Percentiles rank a stretch among this genome's conserved stretches.
phyloP scores from a whole-genome alignment of 2,888 invertebrate species.

The Perizoma flavofasciatum region DNA sequence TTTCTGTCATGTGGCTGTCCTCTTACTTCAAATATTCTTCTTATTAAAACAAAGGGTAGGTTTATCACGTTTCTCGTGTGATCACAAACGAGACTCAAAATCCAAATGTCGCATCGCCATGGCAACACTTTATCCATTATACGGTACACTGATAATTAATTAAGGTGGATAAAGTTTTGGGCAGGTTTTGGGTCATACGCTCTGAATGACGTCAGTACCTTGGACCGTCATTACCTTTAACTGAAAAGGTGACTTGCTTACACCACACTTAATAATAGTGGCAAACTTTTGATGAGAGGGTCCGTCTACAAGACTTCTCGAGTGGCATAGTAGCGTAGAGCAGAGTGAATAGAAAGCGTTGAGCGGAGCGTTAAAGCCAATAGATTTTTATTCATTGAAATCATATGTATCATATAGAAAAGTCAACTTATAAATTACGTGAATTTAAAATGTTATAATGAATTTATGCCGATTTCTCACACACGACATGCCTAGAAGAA shows the following conservation, averaged over 20 bases:
- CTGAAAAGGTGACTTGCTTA: slow-evolving; percentile 22
- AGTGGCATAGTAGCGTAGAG: neutral
- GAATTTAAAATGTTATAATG: too few relatives aligned
- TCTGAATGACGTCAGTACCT: slow-evolving; percentile 46
- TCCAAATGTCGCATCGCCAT: slow-evolving; percentile 16
- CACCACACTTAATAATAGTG: neutral
- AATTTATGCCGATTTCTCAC: too few relatives aligned
- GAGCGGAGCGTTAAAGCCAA: neutral
- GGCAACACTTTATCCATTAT: slow-evolving; percentile 31
- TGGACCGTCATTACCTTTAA: slow-evolving; percentile 30
- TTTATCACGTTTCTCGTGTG: neutral
- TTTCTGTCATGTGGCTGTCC: too few relatives aligned
- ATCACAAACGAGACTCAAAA: slow-evolving; percentile 2
- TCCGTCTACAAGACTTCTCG: neutral
- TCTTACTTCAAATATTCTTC: neutral
- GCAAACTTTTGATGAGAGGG: neutral
- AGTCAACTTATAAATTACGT: too few relatives aligned
- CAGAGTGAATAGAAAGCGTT: neutral
- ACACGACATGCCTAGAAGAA: too few relatives aligned
- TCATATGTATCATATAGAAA: too few relatives aligned
- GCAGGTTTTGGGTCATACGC: slow-evolving; percentile 40
- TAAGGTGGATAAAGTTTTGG: slow-evolving; percentile 46
- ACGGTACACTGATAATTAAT: slow-evolving; percentile 48
- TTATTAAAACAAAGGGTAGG: neutral
- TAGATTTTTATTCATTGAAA: neutral